Evolutionary conservation across 2,797 vertebrate species (phyloP), one percentile per base, ranked within the genome.

Genomic region (Clarias platycephalus): DNA sequence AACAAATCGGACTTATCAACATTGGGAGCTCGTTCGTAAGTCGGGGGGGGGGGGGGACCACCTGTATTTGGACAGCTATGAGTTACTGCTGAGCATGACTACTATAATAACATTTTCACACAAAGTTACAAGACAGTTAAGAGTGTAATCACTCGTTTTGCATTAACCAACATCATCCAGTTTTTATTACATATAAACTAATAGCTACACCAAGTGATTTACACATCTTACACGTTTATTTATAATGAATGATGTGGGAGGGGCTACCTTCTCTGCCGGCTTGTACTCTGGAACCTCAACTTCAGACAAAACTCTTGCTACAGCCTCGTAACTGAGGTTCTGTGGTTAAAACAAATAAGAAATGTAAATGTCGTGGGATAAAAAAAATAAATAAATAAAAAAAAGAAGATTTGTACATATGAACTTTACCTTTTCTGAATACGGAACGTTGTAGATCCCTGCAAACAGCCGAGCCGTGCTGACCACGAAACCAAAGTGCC

Each of bases 391-490:
- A 0, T 40, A 3, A 16, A 18, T 28, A 16, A 79, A 53, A 12
- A 18, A 53, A 0, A 71, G 28, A 12, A 37, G 6, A 2, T 57
- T 20, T 20, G 2, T 13, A 49, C 20, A 5, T 44, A 6, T 15
- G 13, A 62, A 40, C 15, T 0, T 40, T 91, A 97, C 98, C 96
- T 97, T 94, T 91, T 96, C 95, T 84, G 96, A 94, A 93, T 95
- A 96, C 26, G 96, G 91, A 93, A 99, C 94, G 87, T 94, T 96
- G 90, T 98, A 96, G 83, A 97, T 93, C 24, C 90, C 88, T 81
- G 98, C 97, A 0, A 96, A 98, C 49, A 99, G 95, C 85, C 97
- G 96, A 75, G 97, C 97, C 81, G 96, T 92, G 20, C 95, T 97
- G 92, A 96, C 90, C 49, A 98, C 94, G 89, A 99, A 99, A 87